Evolutionary conservation across 2,113 vertebrate species (phyloP).

Genomic region (Coregonus clupeaformis): DNA sequence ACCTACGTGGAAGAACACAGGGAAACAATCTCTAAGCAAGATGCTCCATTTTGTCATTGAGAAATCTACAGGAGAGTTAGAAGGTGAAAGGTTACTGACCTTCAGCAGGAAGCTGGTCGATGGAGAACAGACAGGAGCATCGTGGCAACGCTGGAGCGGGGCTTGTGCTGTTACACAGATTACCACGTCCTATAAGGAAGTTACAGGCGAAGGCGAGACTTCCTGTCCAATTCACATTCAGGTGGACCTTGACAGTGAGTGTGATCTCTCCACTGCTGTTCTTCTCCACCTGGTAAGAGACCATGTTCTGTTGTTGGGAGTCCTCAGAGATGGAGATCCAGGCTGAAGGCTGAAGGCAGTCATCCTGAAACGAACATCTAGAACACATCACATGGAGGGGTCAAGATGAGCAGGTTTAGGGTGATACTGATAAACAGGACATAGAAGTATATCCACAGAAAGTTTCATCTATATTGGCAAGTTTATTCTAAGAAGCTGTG

Average conservation of each 20-base stretch:
- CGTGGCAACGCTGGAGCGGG: conserved; percentile 35
- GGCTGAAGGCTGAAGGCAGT: conserved; percentile 51
- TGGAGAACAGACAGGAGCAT: conserved; percentile 60
- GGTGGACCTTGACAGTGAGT: conserved; percentile 37
- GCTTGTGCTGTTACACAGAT: neutral
- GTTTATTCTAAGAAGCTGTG: too few species aligned
- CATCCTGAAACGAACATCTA: conserved; percentile 64
- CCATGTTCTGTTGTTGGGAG: conserved; percentile 40
- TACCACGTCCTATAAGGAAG: conserved; percentile 16
- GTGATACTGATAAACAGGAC: too few species aligned
- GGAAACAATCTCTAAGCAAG: neutral
- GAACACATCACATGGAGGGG: neutral
- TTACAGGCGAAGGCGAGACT: conserved; percentile 46
- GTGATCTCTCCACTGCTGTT: conserved; percentile 30
- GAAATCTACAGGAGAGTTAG: neutral
- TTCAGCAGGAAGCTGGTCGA: conserved; percentile 19
- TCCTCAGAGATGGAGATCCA: conserved; percentile 65
- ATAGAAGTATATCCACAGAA: too few species aligned
- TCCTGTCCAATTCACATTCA: conserved; percentile 20
- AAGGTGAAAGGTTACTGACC: conserved; percentile 45
- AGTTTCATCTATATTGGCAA: too few species aligned
- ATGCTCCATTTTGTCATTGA: neutral
- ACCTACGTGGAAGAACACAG: conserved; percentile 17
- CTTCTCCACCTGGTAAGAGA: conserved; percentile 51
- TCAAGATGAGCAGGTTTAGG: neutral